These are phyloP conservation scores for Troilus luridus DNA, from an alignment of 2,888 invertebrate species.

Conservation along the genomic window DNA sequence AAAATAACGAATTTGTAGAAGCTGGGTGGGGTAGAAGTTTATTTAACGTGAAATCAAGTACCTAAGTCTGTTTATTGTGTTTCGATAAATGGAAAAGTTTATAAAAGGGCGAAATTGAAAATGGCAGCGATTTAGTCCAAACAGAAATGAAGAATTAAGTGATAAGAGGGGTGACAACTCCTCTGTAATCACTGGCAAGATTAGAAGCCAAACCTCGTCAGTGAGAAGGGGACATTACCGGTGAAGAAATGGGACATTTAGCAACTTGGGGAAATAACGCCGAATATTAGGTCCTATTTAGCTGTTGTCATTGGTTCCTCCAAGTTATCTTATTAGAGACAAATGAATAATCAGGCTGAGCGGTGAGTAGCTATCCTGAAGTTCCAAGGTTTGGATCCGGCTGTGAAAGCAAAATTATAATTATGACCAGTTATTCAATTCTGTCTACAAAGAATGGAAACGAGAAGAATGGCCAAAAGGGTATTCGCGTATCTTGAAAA, in stretches of 20 bases:
- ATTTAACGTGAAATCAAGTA: too few relatives aligned
- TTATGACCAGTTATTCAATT: too few relatives aligned
- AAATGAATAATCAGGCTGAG: neutral
- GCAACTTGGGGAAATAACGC: neutral
- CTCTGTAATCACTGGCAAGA: slow-evolving; percentile 16
- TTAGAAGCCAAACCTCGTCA: slow-evolving; percentile 37
- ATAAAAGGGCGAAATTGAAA: neutral
- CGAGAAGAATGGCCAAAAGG: too few relatives aligned
- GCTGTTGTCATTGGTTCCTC: neutral
- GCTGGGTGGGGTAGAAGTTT: too few relatives aligned
- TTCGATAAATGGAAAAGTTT: neutral
- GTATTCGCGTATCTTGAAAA: too few relatives aligned
- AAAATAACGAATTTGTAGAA: too few relatives aligned
- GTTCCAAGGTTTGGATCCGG: too few relatives aligned
- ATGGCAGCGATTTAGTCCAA: neutral
- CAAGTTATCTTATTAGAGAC: neutral
- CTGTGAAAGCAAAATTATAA: too few relatives aligned
- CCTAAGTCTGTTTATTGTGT: too few relatives aligned
- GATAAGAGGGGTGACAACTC: slow-evolving; percentile 3
- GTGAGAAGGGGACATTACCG: slow-evolving; percentile 35
- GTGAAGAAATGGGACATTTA: neutral
- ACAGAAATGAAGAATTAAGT: slow-evolving; percentile 1
- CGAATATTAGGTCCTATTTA: neutral
- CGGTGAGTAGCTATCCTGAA: too few relatives aligned
- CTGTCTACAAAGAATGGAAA: too few relatives aligned